phyloP scores from a whole-genome alignment of 2,888 invertebrate genomes.

The Heterodera filipjevi region DNA sequence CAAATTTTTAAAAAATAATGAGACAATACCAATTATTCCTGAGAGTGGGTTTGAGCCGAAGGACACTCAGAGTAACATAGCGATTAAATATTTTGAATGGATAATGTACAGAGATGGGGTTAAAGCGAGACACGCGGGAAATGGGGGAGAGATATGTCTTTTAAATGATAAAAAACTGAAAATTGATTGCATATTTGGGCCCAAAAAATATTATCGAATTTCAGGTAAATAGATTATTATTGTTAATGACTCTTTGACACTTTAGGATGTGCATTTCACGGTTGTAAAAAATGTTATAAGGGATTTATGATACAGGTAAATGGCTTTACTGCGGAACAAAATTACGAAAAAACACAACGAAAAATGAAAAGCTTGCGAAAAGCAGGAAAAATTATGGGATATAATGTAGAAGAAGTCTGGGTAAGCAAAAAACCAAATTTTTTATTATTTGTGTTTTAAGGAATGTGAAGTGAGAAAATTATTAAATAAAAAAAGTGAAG shows the following conservation, averaged over 20 bases:
- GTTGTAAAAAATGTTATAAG: neutral
- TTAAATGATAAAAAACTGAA: too few relatives aligned
- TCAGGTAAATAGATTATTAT: too few relatives aligned
- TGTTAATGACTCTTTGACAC: too few relatives aligned
- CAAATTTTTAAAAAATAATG: neutral
- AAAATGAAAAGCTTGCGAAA: neutral
- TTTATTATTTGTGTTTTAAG: too few relatives aligned
- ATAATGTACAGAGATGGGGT: neutral
- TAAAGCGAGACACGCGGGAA: neutral
- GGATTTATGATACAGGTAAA: neutral
- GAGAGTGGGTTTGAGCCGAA: neutral
- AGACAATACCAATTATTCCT: neutral
- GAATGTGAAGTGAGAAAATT: neutral
- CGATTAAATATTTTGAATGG: neutral
- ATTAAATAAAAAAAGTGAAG: neutral
- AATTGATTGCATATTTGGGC: too few relatives aligned
- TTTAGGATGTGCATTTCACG: too few relatives aligned
- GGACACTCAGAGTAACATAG: neutral
- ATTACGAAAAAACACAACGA: neutral
- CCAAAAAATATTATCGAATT: too few relatives aligned
- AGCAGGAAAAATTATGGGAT: neutral
- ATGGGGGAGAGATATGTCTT: neutral
- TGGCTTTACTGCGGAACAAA: neutral
- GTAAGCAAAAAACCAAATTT: too few relatives aligned
- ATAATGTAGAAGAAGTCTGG: neutral